Percentiles rank a stretch among this genome's conserved stretches.
These are phyloP conservation scores for Diarsia mendica DNA, from an alignment of 2,888 invertebrate species.

Conservation along the genomic window DNA sequence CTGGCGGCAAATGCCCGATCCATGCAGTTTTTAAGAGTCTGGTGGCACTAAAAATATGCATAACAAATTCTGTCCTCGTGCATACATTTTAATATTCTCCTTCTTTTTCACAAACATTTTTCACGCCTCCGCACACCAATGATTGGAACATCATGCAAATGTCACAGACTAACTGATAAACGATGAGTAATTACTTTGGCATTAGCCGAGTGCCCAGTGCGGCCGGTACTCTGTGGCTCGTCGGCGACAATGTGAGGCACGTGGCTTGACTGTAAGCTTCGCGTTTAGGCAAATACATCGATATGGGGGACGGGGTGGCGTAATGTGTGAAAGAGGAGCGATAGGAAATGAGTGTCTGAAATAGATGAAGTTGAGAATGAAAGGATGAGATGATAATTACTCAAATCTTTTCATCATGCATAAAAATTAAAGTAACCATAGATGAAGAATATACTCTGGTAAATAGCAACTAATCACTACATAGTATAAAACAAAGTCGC, in stretches of 20 bases:
- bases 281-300: slow-evolving; percentile 64
- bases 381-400: too few relatives aligned
- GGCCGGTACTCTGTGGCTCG: slow-evolving; percentile 35
- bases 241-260: slow-evolving; percentile 55
- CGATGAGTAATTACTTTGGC: slow-evolving; percentile 64
- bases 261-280: slow-evolving; percentile 61
- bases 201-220: slow-evolving; percentile 46
- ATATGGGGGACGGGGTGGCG: slow-evolving; percentile 30
- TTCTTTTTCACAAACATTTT: background rate
- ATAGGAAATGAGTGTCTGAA: too few relatives aligned
- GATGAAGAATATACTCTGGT: too few relatives aligned
- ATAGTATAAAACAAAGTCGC: too few relatives aligned
- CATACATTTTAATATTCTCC: background rate
- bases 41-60: background rate
- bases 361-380: too few relatives aligned
- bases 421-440: too few relatives aligned
- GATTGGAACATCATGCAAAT: slow-evolving; percentile 52
- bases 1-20: background rate
- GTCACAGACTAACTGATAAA: slow-evolving; percentile 50
- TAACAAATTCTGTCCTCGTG: background rate
- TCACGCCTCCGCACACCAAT: slow-evolving; percentile 12
- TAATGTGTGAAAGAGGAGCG: background rate
- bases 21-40: background rate
- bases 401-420: too few relatives aligned
- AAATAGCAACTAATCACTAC: too few relatives aligned